Evolutionary conservation across 2,113 vertebrate genomes (phyloP).

Genomic region (Malurus melanocephalus): DNA sequence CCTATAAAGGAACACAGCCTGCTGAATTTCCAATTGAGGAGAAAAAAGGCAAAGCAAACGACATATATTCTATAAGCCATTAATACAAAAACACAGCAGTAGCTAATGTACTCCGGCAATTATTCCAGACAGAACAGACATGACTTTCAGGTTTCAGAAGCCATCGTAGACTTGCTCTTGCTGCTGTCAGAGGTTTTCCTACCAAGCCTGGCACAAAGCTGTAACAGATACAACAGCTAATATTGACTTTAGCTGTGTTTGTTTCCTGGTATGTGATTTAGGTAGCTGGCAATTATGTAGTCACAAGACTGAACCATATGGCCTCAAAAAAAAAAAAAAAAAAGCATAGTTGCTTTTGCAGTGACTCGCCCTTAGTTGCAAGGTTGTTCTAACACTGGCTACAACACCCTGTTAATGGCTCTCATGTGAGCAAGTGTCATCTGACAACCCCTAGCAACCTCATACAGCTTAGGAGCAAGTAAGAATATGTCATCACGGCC

Average conservation of each 20-base stretch:
- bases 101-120: background rate
- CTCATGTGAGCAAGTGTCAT: slow-evolving; percentile 81
- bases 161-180: slow-evolving; percentile 19
- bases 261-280: slow-evolving; percentile 60
- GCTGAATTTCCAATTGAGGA: slow-evolving; percentile 29
- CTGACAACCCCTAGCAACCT: slow-evolving; percentile 75
- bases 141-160: slow-evolving; percentile 33
- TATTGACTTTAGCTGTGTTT: slow-evolving; percentile 65
- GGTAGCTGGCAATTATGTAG: slow-evolving; percentile 67
- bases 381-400: slow-evolving; percentile 76
- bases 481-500: slow-evolving; percentile 36
- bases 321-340: slow-evolving; percentile 58
- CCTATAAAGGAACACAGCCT: background rate
- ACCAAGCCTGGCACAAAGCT: slow-evolving; percentile 19
- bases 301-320: slow-evolving; percentile 77
- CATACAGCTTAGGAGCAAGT: slow-evolving; percentile 46
- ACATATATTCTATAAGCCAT: slow-evolving; percentile 4
- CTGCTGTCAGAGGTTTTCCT: slow-evolving; percentile 31
- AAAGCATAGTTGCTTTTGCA: slow-evolving; percentile 48
- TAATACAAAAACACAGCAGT: slow-evolving; percentile 23
- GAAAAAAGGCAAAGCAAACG: background rate
- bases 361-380: slow-evolving; percentile 69
- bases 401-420: slow-evolving; percentile 73
- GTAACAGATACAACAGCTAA: slow-evolving; percentile 64
- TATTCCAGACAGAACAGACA: background rate